A percentile compares a stretch with the other conserved stretches of the same genome.
Evolutionary conservation across 2,888 invertebrate genomes (phyloP).

Genomic region (Cremastobaeus sp.): DNA sequence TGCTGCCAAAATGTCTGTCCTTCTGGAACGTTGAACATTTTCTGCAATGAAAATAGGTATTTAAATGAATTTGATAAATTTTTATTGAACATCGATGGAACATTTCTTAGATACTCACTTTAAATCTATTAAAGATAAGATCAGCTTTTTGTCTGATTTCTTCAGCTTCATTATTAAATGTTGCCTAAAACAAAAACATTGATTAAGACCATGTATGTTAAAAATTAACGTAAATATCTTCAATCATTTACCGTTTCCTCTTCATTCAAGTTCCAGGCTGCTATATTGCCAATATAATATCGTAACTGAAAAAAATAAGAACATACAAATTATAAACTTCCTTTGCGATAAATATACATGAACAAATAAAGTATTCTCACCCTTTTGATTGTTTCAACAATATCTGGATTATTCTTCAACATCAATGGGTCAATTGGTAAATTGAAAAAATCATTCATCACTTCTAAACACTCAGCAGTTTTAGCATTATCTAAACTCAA

Average conservation of each 20-base stretch:
- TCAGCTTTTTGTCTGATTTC: slow-evolving; percentile 85
- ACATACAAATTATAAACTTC: neutral
- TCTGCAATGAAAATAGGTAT: slow-evolving; percentile 74
- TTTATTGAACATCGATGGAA: neutral
- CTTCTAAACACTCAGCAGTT: slow-evolving; percentile 84
- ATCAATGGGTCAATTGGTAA: slow-evolving; percentile 85
- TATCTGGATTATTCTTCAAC: slow-evolving; percentile 89
- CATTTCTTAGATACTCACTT: slow-evolving; percentile 71
- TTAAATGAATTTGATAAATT: neutral
- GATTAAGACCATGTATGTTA: neutral
- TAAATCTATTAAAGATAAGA: slow-evolving; percentile 81
- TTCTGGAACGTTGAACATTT: slow-evolving; percentile 82
- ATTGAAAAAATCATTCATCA: slow-evolving; percentile 82
- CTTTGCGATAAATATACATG: neutral
- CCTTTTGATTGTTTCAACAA: slow-evolving; percentile 87
- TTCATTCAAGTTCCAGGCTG: slow-evolving; percentile 84
- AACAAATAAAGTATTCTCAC: slow-evolving; percentile 64
- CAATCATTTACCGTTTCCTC: slow-evolving; percentile 80
- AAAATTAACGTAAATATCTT: neutral
- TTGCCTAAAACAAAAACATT: slow-evolving; percentile 65
- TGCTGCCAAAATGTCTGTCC: slow-evolving; percentile 85
- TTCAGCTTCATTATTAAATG: slow-evolving; percentile 84
- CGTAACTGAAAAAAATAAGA: slow-evolving; percentile 79
- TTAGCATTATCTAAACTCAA: slow-evolving; percentile 85
- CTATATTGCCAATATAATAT: slow-evolving; percentile 88